These are phyloP conservation scores for Drosophila erecta DNA, from an alignment of 1,140 invertebrate species.

Conservation along the genomic window DNA sequence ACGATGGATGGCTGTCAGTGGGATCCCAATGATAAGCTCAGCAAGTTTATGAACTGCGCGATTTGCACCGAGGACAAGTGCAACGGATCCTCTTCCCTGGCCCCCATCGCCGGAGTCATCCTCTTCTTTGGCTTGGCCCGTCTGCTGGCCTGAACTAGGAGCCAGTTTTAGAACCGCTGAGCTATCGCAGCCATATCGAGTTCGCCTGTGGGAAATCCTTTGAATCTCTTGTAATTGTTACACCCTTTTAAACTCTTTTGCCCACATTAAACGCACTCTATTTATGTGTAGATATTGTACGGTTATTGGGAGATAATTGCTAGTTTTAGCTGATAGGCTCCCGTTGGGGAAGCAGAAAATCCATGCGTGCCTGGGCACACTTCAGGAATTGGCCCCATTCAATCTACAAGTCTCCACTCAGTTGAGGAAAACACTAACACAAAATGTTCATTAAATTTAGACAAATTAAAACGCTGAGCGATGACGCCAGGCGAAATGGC, in stretches of 20 bases:
- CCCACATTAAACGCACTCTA: conserved; percentile 24
- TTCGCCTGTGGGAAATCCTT: no score
- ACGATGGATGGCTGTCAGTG: conserved; percentile 55
- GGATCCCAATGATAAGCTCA: conserved; percentile 53
- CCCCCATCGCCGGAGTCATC: conserved; percentile 64
- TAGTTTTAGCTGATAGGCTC: conserved; percentile 1
- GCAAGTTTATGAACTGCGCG: conserved; percentile 70
- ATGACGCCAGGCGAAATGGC: conserved; percentile 60
- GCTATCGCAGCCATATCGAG: no score
- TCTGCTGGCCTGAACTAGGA: conserved; percentile 56
- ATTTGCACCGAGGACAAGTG: conserved; percentile 74
- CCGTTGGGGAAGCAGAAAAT: conserved; percentile 8
- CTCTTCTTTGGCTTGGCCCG: conserved; percentile 73
- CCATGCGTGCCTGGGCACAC: conserved; percentile 51
- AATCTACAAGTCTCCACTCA: conserved; percentile 24
- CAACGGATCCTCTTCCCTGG: conserved; percentile 63
- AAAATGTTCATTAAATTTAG: conserved; percentile 78
- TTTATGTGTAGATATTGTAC: conserved; percentile 13
- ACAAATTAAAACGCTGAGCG: conserved; percentile 62
- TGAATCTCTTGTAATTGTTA: no score
- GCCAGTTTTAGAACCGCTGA: no score
- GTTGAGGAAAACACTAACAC: no score
- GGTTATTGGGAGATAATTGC: conserved; percentile 12
- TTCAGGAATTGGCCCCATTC: conserved; percentile 24
- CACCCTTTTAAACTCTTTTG: no score